A percentile compares a stretch with the other conserved stretches of the same genome.
These are phyloP conservation scores for Istiophorus platypterus DNA, from an alignment of 2,113 vertebrate genomes.

Conservation along the genomic window DNA sequence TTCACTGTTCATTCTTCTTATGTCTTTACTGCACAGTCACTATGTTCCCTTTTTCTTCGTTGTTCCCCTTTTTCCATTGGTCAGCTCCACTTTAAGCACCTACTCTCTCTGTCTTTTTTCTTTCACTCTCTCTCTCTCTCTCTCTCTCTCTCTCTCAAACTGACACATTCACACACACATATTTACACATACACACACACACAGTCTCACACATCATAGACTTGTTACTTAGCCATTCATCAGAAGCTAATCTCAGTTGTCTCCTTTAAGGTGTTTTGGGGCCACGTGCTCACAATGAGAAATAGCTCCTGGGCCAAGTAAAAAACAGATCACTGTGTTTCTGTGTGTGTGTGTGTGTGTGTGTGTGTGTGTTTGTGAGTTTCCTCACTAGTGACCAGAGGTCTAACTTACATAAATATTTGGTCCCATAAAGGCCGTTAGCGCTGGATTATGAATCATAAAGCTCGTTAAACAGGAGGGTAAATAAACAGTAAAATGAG, in stretches of 20 bases:
- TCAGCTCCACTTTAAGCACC: not conserved
- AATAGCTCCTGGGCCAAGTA: slow-evolving; percentile 49
- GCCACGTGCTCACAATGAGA: slow-evolving; percentile 69
- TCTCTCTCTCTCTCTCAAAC: not conserved
- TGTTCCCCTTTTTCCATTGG: not conserved
- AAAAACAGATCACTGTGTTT: slow-evolving; percentile 53
- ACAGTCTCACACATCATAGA: slow-evolving; percentile 25
- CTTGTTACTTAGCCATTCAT: slow-evolving; percentile 58
- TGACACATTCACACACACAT: too few species aligned
- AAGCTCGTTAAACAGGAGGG: slow-evolving; percentile 77
- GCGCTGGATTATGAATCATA: slow-evolving; percentile 79
- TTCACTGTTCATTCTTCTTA: slow-evolving; percentile 23
- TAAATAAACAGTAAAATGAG: slow-evolving; percentile 83
- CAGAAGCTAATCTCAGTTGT: slow-evolving; percentile 68
- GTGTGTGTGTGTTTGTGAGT: slow-evolving; percentile 28
- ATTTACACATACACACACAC: slow-evolving; percentile 28
- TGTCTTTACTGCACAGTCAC: not conserved
- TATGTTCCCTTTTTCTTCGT: slow-evolving; percentile 15
- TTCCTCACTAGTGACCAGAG: slow-evolving; percentile 62
- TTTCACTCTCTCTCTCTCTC: not conserved
- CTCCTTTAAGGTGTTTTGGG: slow-evolving; percentile 72
- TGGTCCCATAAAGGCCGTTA: slow-evolving; percentile 77
- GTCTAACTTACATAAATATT: slow-evolving; percentile 81
- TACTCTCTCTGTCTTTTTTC: not conserved
- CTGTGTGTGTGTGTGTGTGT: slow-evolving; percentile 25